Evolutionary conservation across 2,113 vertebrate genomes (phyloP).

Genomic region (Corynorhinus townsendii): DNA sequence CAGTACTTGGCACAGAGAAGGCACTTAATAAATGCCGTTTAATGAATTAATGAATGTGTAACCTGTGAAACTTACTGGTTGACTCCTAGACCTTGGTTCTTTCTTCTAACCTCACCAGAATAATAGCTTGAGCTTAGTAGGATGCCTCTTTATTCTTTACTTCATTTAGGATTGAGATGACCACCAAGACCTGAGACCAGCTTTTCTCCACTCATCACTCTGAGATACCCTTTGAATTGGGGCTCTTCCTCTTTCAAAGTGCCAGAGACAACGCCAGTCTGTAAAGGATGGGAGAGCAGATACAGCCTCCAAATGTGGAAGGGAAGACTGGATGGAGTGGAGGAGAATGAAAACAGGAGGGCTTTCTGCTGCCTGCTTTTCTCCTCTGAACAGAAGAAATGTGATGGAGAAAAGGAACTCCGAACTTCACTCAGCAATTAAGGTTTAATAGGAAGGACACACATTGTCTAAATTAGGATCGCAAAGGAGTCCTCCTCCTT

Average conservation of each 20-base stretch:
- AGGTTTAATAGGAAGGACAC: not conserved
- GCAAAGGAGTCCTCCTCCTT: not conserved
- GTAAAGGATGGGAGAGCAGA: not conserved
- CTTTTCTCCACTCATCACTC: not conserved
- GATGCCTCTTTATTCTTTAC: not conserved
- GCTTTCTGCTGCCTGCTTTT: not conserved
- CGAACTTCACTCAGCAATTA: not conserved
- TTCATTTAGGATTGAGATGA: not conserved
- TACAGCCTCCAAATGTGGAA: not conserved
- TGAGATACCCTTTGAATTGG: not conserved
- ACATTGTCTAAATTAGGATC: not conserved
- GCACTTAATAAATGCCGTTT: not conserved
- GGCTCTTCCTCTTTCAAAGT: not conserved
- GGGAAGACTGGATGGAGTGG: not conserved
- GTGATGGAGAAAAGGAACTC: not conserved
- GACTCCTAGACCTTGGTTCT: not conserved
- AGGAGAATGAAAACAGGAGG: not conserved
- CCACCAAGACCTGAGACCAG: not conserved
- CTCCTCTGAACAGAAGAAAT: not conserved
- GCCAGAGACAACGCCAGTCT: not conserved
- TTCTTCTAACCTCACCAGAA: not conserved
- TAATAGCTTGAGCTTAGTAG: not conserved
- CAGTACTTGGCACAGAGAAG: not conserved
- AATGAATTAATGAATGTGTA: not conserved
- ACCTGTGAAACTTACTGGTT: not conserved